Percentiles rank a stretch among this genome's conserved stretches.
Conservation (phyloP, 1,140 invertebrate genomes). For the Nilaparvata lugens region DNA sequence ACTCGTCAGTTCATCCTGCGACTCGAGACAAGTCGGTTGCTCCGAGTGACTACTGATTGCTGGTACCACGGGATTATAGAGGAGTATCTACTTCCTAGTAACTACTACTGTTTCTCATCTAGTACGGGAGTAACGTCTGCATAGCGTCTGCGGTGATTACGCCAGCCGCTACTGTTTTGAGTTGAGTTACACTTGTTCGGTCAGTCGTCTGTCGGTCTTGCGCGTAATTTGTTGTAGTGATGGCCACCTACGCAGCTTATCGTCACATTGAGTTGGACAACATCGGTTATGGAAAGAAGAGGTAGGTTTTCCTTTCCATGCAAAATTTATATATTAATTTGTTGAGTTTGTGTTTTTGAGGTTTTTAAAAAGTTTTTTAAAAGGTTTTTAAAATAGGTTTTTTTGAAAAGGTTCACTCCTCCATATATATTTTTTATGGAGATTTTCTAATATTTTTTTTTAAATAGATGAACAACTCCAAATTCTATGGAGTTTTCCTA, state of each 20-base stretch:
- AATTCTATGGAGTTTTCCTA: too few relatives aligned
- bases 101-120: constrained; percentile 6
- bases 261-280: constrained; percentile 60
- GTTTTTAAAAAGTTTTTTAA: too few relatives aligned
- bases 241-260: constrained; percentile 59
- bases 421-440: too few relatives aligned
- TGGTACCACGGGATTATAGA: too few relatives aligned
- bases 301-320: constrained; percentile 45
- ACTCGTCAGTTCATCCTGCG: constrained; percentile 2
- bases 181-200: constrained; percentile 5
- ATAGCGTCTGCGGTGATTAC: not conserved
- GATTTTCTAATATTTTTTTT: too few relatives aligned
- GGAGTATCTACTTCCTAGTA: constrained; percentile 9
- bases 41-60: too few relatives aligned
- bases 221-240: constrained; percentile 25
- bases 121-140: constrained; percentile 1
- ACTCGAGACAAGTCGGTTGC: not conserved
- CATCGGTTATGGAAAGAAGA: constrained; percentile 58
- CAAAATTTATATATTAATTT: too few relatives aligned
- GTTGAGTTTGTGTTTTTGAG: too few relatives aligned
- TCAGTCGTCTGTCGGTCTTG: constrained; percentile 6
- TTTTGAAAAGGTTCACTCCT: too few relatives aligned
- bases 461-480: too few relatives aligned
- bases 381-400: too few relatives aligned
- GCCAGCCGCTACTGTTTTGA: not conserved